Evolutionary conservation across 2,888 invertebrate genomes (phyloP), one percentile per base, ranked within the genome.

Genomic region (Bellardia bayeri): DNA sequence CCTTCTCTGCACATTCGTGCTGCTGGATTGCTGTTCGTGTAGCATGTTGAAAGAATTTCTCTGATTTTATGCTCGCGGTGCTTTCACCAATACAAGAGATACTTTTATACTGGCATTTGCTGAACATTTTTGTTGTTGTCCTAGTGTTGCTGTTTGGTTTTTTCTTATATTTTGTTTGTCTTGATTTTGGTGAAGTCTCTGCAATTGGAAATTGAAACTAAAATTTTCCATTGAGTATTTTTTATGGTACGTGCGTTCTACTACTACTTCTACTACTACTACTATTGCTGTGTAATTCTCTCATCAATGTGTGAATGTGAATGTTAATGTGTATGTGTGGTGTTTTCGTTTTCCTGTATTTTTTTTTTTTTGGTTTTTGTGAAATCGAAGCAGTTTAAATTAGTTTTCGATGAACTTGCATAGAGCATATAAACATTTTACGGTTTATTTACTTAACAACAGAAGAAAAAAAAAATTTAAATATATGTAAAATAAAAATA

Each of bases 371-470:
- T 69, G 74, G 63, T 91, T 91, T 90, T 89, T 90, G 90, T 90
- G 90, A 91, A 92, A 92, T 92, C 93, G 92, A 92, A 90, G 91
- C 90, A 85, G 82, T 82, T 90, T 90, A 91, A 92, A 93, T 92
- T 93, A 92, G 92, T 92, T 92, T 92, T 92, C 92, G 93, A 92
- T 92, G 93, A 92, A 92, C 93, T 92, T 92, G 90, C 92, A 87
- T 82, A 92, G 91, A 90, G 91, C 91, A 91, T 91, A 89, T 90
- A 91, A 92, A 92, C 91, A 91, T 88, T 89, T 88, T 80, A 75
- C 82, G 87, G 88, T 83, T 90, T 89, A 89, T 88, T 78, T 66
- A 88, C 80, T 84, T 74, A 63, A 88, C 37, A 86, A 87, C 80
- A 42, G 82, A 80, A 71, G 61, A 83, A 58, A 68, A 54, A 64